A percentile compares a stretch with the other conserved stretches of the same genome.
Conservation (phyloP, 2,113 vertebrate species). For the Cepphus grylle region DNA sequence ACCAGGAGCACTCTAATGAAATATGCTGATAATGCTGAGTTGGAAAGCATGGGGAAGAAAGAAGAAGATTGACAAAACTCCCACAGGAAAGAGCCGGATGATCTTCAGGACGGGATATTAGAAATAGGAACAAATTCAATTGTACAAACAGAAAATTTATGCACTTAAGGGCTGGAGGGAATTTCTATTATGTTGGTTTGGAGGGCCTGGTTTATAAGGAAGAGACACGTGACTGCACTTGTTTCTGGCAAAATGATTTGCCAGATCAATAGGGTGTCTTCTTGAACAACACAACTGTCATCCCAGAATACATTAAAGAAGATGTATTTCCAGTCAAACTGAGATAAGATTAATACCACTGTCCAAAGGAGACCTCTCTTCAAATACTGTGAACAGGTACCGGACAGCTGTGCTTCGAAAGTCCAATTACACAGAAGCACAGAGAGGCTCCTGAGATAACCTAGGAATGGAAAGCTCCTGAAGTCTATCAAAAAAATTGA, state of each 20-base stretch:
- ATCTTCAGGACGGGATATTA: background rate
- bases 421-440: background rate
- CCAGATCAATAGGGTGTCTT: conserved; percentile 32
- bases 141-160: conserved; percentile 2
- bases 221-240: background rate
- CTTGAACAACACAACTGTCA: conserved; percentile 23
- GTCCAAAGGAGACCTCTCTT: conserved; percentile 1
- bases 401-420: background rate
- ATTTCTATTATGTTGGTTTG: background rate
- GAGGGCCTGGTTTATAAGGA: background rate
- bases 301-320: background rate
- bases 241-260: conserved; percentile 25
- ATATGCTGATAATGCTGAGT: background rate
- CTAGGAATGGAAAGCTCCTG: background rate
- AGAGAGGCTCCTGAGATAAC: background rate
- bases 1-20: background rate
- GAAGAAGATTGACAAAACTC: background rate
- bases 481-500: background rate
- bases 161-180: conserved; percentile 31
- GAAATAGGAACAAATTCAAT: background rate
- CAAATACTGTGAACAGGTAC: background rate
- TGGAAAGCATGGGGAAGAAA: background rate
- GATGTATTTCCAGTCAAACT: conserved; percentile 11
- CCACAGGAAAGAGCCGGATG: background rate
- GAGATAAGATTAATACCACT: conserved; percentile 15